phyloP scores from a whole-genome alignment of 2,797 vertebrate genomes.

The Allobates femoralis region DNA sequence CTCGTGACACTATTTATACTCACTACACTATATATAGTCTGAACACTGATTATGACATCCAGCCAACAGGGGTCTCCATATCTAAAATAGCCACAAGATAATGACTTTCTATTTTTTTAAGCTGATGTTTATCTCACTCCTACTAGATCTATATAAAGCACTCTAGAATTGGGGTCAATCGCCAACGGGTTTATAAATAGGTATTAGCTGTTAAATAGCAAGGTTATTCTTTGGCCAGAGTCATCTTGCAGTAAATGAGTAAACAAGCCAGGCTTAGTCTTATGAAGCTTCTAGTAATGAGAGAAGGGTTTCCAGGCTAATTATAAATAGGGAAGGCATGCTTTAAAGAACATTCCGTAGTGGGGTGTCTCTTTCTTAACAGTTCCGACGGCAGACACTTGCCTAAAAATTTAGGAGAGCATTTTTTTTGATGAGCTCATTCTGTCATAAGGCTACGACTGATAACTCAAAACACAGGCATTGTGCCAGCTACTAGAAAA shows the following conservation, averaged over 20 bases:
- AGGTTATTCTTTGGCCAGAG: constrained; percentile 47
- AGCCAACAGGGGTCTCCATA: neutral
- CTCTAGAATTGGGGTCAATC: constrained; percentile 30
- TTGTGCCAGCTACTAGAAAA: constrained; percentile 19
- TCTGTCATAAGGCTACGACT: constrained; percentile 44
- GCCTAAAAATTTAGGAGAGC: constrained; percentile 56
- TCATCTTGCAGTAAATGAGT: constrained; percentile 46
- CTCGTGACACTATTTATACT: neutral
- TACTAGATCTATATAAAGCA: constrained; percentile 59
- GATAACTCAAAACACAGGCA: constrained; percentile 47
- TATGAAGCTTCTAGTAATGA: constrained; percentile 41
- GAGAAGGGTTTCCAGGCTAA: constrained; percentile 53
- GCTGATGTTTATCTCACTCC: constrained; percentile 55
- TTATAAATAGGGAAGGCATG: constrained; percentile 54
- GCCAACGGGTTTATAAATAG: constrained; percentile 51
- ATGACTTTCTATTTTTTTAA: constrained; percentile 54
- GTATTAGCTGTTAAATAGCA: constrained; percentile 48
- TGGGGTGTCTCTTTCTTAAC: constrained; percentile 50
- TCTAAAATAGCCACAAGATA: constrained; percentile 53
- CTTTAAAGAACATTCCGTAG: constrained; percentile 53
- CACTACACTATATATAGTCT: constrained; percentile 31
- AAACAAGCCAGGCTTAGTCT: constrained; percentile 54
- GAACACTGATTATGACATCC: constrained; percentile 11
- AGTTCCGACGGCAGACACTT: constrained; percentile 31
- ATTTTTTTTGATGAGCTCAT: constrained; percentile 58